Conservation (phyloP, 2,113 vertebrate species). For the Ammodramus savannarum region DNA sequence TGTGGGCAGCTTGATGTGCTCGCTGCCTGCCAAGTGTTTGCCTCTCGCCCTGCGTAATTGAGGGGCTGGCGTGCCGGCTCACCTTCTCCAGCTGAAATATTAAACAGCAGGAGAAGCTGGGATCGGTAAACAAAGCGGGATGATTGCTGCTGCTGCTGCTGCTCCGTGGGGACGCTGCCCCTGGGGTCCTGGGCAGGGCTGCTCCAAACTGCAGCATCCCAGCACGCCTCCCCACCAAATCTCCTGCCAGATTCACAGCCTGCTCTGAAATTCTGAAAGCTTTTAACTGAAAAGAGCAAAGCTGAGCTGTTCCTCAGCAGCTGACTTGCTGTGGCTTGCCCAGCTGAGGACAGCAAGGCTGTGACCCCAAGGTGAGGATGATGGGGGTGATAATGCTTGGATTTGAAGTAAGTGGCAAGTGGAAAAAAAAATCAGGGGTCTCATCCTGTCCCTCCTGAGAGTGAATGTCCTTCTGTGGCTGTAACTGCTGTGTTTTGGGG, state of each 20-base stretch:
- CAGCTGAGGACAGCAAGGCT: neutral
- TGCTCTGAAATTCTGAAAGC: neutral
- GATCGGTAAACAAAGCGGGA: constrained; percentile 6
- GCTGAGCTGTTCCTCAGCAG: neutral
- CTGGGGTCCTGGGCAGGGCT: neutral
- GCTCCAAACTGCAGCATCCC: neutral
- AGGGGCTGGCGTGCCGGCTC: constrained; percentile 27
- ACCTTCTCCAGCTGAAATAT: constrained; percentile 58
- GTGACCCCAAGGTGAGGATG: neutral
- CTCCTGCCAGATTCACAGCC: neutral
- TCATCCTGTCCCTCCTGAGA: neutral
- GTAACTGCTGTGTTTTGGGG: neutral
- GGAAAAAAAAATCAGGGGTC: neutral
- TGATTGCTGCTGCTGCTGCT: neutral
- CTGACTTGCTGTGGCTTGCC: neutral
- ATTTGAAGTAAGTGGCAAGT: neutral
- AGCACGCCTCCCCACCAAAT: neutral
- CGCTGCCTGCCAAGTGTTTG: constrained; percentile 37
- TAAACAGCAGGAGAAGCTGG: constrained; percentile 38
- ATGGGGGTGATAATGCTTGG: neutral
- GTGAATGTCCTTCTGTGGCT: neutral
- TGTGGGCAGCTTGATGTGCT: constrained; percentile 35
- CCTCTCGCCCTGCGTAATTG: constrained; percentile 45
- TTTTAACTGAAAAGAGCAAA: neutral
- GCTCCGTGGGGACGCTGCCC: neutral